phyloP scores from a whole-genome alignment of 2,797 vertebrate genomes.

The Neomorphus geoffroyi region DNA sequence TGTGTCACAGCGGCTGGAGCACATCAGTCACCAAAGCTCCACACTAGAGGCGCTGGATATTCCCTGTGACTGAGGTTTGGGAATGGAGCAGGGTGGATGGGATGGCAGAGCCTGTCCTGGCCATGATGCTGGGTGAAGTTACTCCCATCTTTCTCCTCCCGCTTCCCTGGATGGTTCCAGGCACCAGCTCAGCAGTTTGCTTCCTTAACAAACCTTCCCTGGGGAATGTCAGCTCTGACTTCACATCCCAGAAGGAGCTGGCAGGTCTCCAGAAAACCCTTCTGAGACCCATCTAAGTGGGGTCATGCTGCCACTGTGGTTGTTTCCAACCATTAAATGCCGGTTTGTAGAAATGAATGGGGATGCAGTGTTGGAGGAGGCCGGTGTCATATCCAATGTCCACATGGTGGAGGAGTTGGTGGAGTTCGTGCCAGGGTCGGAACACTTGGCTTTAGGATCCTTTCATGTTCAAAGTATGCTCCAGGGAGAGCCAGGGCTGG shows the following conservation, averaged over 20 bases:
- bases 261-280: not conserved
- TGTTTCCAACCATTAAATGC: not conserved
- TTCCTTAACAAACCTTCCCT: not conserved
- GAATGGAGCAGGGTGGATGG: not conserved
- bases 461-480: not conserved
- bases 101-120: not conserved
- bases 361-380: not conserved
- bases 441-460: not conserved
- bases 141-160: not conserved
- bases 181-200: not conserved
- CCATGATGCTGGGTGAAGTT: not conserved
- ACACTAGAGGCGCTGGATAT: not conserved
- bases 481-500: not conserved
- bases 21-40: not conserved
- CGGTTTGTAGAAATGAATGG: not conserved
- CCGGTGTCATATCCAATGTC: rapidly evolving
- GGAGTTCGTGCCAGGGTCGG: no score
- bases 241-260: not conserved
- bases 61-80: not conserved
- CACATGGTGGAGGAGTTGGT: not conserved
- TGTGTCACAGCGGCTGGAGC: rapidly evolving
- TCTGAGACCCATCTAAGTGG: not conserved
- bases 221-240: not conserved
- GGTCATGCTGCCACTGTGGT: not conserved
- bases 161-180: not conserved